Conservation (phyloP, 2,113 vertebrate genomes). For the Rostratula benghalensis region DNA sequence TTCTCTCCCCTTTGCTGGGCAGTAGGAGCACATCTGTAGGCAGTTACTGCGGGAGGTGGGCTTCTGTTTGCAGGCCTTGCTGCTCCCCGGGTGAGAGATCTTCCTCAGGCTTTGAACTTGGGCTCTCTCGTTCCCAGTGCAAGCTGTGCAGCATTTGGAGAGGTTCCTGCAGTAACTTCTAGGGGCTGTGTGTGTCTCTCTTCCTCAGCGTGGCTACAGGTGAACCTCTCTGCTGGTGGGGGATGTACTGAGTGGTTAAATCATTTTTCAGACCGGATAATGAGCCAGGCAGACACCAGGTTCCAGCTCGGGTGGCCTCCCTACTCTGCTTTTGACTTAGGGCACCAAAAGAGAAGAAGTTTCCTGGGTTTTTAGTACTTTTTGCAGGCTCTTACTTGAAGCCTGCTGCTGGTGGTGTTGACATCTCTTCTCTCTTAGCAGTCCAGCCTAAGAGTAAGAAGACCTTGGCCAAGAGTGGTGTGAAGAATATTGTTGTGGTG, state of each 20-base stretch:
- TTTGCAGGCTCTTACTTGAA: not conserved
- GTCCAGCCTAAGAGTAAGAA: slow-evolving; percentile 89
- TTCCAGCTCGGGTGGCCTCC: not conserved
- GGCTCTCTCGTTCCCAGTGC: fast-evolving
- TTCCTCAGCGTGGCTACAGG: not conserved
- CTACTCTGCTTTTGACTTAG: not conserved
- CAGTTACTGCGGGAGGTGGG: not conserved
- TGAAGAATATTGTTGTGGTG: slow-evolving; percentile 93
- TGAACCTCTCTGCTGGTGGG: not conserved
- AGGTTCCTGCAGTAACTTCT: not conserved
- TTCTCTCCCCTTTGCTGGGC: not conserved
- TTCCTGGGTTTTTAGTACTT: not conserved
- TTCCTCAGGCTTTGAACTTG: not conserved
- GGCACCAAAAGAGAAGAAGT: not conserved
- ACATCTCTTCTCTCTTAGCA: slow-evolving; percentile 45
- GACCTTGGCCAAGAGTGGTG: slow-evolving; percentile 81
- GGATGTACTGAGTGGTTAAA: not conserved
- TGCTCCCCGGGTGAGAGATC: not conserved
- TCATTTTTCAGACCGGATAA: not conserved
- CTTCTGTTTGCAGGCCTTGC: not conserved
- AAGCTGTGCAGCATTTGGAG: not conserved
- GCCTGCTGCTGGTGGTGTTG: not conserved
- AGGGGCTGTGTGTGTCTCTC: not conserved
- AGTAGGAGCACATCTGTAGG: fast-evolving
- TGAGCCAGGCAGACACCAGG: not conserved